phyloP scores from a whole-genome alignment of 1,140 invertebrate genomes.

The Papilio dardanus region DNA sequence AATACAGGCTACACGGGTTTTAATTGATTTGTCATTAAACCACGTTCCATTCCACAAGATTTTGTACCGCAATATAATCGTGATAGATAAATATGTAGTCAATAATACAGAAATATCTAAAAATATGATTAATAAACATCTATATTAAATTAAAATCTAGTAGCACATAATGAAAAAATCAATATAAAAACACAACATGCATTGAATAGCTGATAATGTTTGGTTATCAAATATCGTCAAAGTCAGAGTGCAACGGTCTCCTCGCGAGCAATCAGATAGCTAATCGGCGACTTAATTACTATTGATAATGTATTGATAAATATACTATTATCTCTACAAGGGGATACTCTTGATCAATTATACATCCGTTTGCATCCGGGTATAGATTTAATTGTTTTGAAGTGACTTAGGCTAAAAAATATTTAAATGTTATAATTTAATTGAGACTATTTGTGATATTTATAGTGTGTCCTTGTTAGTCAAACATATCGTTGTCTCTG shows the following conservation, averaged over 20 bases:
- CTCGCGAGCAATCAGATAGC: background rate
- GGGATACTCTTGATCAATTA: background rate
- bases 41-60: background rate
- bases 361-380: conserved; percentile 8
- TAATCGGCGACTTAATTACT: background rate
- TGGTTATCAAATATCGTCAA: background rate
- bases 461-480: too few species aligned
- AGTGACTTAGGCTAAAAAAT: too few species aligned
- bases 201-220: background rate
- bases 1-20: background rate
- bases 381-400: background rate
- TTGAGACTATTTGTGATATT: too few species aligned
- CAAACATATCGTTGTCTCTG: too few species aligned
- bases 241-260: conserved; percentile 17
- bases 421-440: too few species aligned
- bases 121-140: background rate
- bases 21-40: background rate
- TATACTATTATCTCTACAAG: background rate
- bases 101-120: too few species aligned
- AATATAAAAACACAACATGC: background rate
- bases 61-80: background rate
- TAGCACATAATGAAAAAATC: background rate
- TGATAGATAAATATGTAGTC: too few species aligned
- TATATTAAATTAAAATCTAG: background rate
- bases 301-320: background rate